phyloP scores from a whole-genome alignment of 2,797 vertebrate species.

The Varecia variegata region DNA sequence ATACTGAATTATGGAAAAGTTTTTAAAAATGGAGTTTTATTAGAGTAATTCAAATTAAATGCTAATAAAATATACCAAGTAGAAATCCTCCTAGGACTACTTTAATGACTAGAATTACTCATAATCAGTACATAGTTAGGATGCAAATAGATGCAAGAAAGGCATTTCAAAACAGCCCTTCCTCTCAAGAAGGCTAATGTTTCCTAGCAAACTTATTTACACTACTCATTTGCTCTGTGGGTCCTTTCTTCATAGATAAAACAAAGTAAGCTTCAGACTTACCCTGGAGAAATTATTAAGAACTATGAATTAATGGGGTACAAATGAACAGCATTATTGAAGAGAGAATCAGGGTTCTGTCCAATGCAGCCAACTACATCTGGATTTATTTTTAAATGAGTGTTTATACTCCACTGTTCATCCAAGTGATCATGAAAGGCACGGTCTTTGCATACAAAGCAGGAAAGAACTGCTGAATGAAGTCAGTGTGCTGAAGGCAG shows the following conservation, averaged over 20 bases:
- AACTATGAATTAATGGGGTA: background rate
- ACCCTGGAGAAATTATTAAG: constrained; percentile 42
- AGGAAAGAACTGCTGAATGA: constrained; percentile 58
- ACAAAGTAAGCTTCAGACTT: constrained; percentile 40
- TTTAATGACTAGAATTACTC: constrained; percentile 30
- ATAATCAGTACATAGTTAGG: constrained; percentile 11
- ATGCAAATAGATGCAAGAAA: constrained; percentile 41
- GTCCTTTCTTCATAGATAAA: constrained; percentile 39
- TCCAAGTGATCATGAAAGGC: constrained; percentile 30
- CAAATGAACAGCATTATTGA: background rate
- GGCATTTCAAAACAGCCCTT: background rate
- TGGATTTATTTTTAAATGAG: constrained; percentile 69
- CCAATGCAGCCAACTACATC: constrained; percentile 58
- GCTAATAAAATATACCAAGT: constrained; percentile 64
- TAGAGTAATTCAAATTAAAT: constrained; percentile 64
- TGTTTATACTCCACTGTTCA: constrained; percentile 49
- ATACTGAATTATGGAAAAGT: background rate
- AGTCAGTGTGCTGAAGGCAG: constrained; percentile 68
- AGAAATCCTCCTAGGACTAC: constrained; percentile 35
- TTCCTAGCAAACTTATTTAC: constrained; percentile 36
- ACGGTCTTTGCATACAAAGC: constrained; percentile 65
- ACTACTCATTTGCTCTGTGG: background rate
- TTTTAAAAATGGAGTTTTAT: constrained; percentile 48
- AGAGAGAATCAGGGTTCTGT: constrained; percentile 50
- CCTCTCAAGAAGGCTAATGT: background rate